A percentile compares a stretch with the other conserved stretches of the same genome.
Evolutionary conservation across 2,797 vertebrate species (phyloP).

Genomic region (Melanotaenia trifasciata): DNA sequence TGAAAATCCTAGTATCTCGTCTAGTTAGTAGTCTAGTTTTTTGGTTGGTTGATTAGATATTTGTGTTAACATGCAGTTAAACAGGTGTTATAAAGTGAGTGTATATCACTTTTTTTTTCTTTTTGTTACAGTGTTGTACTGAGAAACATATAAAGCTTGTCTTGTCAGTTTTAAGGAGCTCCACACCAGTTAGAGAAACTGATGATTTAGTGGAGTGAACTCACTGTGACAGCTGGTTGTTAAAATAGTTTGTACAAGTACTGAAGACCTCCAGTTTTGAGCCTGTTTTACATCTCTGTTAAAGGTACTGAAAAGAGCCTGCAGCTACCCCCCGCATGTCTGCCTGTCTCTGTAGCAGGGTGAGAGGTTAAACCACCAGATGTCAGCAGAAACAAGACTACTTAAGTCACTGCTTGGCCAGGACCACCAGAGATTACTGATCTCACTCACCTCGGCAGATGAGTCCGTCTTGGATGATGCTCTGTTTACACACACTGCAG

Average conservation of each 20-base stretch:
- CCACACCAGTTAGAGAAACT: background rate
- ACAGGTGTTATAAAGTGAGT: too few species aligned
- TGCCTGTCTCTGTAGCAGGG: background rate
- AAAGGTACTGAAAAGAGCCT: background rate
- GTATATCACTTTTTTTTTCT: background rate
- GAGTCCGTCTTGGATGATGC: constrained; percentile 91
- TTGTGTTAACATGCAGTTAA: too few species aligned
- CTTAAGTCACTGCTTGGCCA: background rate
- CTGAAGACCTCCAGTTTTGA: background rate
- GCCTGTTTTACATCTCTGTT: background rate
- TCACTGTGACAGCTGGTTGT: background rate
- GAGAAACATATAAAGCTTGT: too few species aligned
- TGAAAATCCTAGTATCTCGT: too few species aligned
- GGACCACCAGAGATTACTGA: background rate
- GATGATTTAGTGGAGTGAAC: background rate
- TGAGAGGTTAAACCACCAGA: background rate
- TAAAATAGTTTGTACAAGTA: background rate
- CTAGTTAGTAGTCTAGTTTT: too few species aligned
- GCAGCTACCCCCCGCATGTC: too few species aligned
- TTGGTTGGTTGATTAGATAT: too few species aligned
- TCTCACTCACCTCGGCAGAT: constrained; percentile 91
- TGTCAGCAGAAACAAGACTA: background rate
- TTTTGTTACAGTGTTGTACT: background rate
- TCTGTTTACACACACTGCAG: constrained; percentile 92
- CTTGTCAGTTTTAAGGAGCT: too few species aligned